Evolutionary conservation across 92 coral and sea anemone species (phyloP).

Genomic region (Muricea muricata): DNA sequence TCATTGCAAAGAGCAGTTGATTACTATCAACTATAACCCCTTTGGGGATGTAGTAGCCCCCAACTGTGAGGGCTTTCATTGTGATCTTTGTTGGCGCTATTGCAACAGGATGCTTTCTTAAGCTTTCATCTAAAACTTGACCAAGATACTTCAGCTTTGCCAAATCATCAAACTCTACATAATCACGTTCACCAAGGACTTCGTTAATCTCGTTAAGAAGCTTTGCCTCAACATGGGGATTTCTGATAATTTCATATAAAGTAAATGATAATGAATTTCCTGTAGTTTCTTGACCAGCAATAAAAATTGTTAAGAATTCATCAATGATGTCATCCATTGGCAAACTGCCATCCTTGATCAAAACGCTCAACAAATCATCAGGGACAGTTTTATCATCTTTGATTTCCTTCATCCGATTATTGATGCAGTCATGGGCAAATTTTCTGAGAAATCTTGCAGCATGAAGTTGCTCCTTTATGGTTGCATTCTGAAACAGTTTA

Average conservation of each 20-base stretch:
- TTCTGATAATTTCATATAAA: constrained; percentile 62
- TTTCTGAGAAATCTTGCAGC: constrained; percentile 62
- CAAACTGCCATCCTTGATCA: constrained; percentile 48
- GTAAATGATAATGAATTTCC: constrained; percentile 75
- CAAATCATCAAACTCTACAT: constrained; percentile 76
- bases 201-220: constrained; percentile 63
- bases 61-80: constrained; percentile 52
- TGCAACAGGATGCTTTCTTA: constrained; percentile 77
- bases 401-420: constrained; percentile 29
- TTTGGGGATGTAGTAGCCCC: constrained; percentile 70
- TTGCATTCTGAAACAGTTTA: constrained; percentile 12
- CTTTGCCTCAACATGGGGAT: constrained; percentile 68
- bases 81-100: constrained; percentile 25
- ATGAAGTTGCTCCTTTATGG: constrained; percentile 28
- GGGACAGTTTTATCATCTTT: not conserved
- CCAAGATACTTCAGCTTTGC: constrained; percentile 78
- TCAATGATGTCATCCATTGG: constrained; percentile 74
- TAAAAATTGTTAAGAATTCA: constrained; percentile 61
- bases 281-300: constrained; percentile 79
- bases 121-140: constrained; percentile 73
- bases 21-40: not conserved
- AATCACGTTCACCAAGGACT: constrained; percentile 50
- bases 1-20: not conserved
- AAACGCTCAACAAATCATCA: constrained; percentile 63
- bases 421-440: constrained; percentile 54